Conservation (phyloP, 1,140 invertebrate genomes). For the Caenorhabditis latens region DNA sequence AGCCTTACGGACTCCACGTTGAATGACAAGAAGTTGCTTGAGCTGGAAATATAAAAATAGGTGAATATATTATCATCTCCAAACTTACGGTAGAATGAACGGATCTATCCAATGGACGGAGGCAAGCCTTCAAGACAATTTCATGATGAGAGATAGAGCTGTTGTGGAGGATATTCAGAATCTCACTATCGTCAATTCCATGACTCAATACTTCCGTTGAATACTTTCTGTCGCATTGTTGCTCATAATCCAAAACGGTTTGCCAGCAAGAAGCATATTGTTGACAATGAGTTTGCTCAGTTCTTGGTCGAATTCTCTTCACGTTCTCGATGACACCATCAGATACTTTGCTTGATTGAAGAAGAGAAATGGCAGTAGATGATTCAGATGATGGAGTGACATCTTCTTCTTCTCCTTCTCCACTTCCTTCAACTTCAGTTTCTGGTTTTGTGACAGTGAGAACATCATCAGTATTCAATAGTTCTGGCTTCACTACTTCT, state of each 20-base stretch:
- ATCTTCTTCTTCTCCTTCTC: conserved; percentile 17
- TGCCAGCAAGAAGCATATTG: conserved; percentile 53
- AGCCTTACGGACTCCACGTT: conserved; percentile 59
- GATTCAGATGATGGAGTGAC: not conserved
- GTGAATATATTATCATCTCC: too few relatives aligned
- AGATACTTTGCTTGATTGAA: conserved; percentile 6
- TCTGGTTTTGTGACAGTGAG: conserved; percentile 37
- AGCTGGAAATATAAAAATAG: conserved; percentile 41
- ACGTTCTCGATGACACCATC: conserved; percentile 35
- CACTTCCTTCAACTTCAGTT: conserved; percentile 52
- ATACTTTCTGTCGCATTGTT: conserved; percentile 56
- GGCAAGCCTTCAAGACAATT: conserved; percentile 58
- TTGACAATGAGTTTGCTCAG: conserved; percentile 23
- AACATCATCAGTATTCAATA: conserved; percentile 13
- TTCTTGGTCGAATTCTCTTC: conserved; percentile 43
- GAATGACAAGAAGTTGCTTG: conserved; percentile 59
- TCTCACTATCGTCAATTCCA: conserved; percentile 60
- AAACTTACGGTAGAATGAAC: conserved; percentile 44
- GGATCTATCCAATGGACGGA: conserved; percentile 59
- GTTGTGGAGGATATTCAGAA: conserved; percentile 52
- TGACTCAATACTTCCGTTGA: conserved; percentile 50
- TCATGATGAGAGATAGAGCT: conserved; percentile 52
- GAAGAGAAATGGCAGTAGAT: not conserved
- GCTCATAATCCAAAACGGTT: conserved; percentile 51
- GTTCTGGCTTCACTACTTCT: not conserved